Evolutionary conservation across 1,140 invertebrate genomes (phyloP).

Genomic region (Eriocheir sinensis): DNA sequence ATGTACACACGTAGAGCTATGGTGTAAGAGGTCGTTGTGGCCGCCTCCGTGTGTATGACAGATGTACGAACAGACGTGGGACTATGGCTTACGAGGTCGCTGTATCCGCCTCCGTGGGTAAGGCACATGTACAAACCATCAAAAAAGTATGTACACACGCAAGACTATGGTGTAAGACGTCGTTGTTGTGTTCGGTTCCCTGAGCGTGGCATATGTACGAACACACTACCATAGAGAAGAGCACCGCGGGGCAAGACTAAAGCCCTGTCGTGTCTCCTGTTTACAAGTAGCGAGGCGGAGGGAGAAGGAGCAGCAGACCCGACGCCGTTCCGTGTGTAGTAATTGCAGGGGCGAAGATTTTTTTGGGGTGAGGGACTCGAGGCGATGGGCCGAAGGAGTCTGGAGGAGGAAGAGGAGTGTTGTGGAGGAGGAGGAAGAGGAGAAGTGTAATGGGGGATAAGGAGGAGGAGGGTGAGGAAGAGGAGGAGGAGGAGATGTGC

Average conservation of each 20-base stretch:
- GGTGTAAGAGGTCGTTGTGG: too few relatives aligned
- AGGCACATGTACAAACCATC: too few relatives aligned
- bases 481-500: constrained; percentile 10
- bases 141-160: too few relatives aligned
- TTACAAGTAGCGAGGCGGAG: too few relatives aligned
- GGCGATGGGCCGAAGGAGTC: neutral
- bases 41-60: too few relatives aligned
- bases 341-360: constrained; percentile 1
- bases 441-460: constrained; percentile 33
- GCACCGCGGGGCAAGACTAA: neutral
- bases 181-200: neutral
- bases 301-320: too few relatives aligned
- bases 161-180: too few relatives aligned
- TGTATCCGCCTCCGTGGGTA: too few relatives aligned
- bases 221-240: neutral
- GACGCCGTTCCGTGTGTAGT: neutral
- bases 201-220: too few relatives aligned
- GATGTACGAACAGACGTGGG: too few relatives aligned
- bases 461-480: neutral
- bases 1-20: too few relatives aligned
- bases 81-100: too few relatives aligned
- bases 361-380: neutral
- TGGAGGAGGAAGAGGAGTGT: neutral
- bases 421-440: constrained; percentile 31
- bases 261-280: neutral